Evolutionary conservation across 2,113 vertebrate genomes (phyloP), one percentile per base, ranked within the genome.

Genomic region (Planiliza haematocheilus): DNA sequence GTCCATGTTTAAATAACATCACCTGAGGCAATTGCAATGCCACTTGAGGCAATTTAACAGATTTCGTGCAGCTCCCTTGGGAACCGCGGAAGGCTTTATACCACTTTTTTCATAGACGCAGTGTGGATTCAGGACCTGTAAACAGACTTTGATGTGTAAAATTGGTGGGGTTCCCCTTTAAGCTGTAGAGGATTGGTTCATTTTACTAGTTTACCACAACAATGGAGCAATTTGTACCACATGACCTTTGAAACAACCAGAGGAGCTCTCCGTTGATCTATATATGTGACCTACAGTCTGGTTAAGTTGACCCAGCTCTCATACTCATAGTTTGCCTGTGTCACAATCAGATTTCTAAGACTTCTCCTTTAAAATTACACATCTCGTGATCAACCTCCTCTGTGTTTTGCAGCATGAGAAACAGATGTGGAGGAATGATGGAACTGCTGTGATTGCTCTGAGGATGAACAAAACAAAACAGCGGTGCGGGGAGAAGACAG

Each of bases 401-500:
- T 67, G 48, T 51, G 30, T 48, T 74, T 74, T 69, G 66, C 55
- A 57, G 68, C 43, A 36, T 14, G 1, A 79, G 45, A 75, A 89
- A 80, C 86, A 91, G 86, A 88, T 85, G 86, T 84, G 51, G 70
- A 84, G 50, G 82, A 78, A 89, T 78, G 84, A 82, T 73, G 58
- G 78, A 85, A 56, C 43, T 12, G 20, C 53, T 56, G 68, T 55
- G 67, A 78, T 79, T 79, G 82, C 81, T 83, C 75, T 59, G 69
- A 89, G 78, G 84, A 74, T 52, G 55, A 82, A 80, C 83, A 88
- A 85, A 88, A 86, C 82, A 86, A 85, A 84, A 86, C 36, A 59
- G 42, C 36, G 59, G 42, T 30, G 50, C 58, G 51, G 64, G 69
- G 64, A 77, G 64, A 79, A 88, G 85, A 85, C 82, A 78, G 85